phyloP scores from a whole-genome alignment of 2,888 invertebrate species.

The Lasioglossum pauxillum region DNA sequence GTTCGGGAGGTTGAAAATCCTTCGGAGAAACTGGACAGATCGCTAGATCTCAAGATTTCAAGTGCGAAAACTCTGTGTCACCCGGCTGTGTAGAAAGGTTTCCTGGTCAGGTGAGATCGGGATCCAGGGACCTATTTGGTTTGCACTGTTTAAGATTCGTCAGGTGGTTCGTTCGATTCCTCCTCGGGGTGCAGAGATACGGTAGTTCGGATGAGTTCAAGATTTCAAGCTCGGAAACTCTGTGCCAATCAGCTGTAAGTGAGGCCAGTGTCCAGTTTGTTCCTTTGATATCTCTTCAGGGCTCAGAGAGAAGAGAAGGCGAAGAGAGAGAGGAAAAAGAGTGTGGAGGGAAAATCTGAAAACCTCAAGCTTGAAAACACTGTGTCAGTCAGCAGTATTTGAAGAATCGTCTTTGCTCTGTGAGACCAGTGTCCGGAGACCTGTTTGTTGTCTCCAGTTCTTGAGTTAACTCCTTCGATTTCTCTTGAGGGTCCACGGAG shows the following conservation, averaged over 20 bases:
- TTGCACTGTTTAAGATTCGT: neutral
- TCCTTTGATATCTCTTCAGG: no score
- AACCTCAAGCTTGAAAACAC: neutral
- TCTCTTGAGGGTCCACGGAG: no score
- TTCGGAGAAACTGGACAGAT: neutral
- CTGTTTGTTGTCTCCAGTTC: neutral
- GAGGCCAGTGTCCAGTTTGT: neutral
- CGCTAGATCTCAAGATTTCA: neutral
- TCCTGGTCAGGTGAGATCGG: neutral
- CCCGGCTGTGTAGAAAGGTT: neutral
- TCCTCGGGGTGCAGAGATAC: neutral
- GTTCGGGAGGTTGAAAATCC: neutral
- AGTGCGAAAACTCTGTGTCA: neutral
- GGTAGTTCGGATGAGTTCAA: neutral
- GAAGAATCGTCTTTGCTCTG: neutral
- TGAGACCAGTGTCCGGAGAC: neutral
- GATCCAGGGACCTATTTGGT: neutral
- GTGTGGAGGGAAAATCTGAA: no score
- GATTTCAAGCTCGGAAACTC: neutral
- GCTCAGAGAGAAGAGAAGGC: no score
- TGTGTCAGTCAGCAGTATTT: neutral
- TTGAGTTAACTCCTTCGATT: neutral
- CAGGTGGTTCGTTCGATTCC: slow-evolving; percentile 29
- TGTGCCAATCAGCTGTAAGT: neutral
- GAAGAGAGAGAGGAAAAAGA: no score